phyloP scores from a whole-genome alignment of 1,140 invertebrate species.

The Hesperophylax magnus region DNA sequence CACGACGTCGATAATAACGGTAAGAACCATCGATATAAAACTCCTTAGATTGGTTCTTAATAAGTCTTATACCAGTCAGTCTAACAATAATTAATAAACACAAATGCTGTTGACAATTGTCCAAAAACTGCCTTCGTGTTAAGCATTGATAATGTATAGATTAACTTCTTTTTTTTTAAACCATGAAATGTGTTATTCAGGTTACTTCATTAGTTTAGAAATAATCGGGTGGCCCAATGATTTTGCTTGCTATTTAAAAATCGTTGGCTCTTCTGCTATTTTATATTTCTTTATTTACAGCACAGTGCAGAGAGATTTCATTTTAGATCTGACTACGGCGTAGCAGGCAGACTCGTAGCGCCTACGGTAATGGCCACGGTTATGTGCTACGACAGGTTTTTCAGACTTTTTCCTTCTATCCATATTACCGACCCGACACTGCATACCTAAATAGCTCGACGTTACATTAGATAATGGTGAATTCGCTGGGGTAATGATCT shows the following conservation, averaged over 20 bases:
- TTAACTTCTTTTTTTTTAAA: too few relatives aligned
- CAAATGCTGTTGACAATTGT: too few relatives aligned
- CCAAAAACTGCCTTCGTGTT: too few relatives aligned
- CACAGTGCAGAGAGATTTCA: constrained; percentile 51
- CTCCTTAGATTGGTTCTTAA: too few relatives aligned
- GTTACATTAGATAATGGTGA: constrained; percentile 44
- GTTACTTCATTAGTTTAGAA: too few relatives aligned
- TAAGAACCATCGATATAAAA: background rate
- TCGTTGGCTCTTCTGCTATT: too few relatives aligned
- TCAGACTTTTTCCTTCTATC: constrained; percentile 47
- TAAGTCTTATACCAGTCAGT: too few relatives aligned
- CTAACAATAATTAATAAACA: too few relatives aligned
- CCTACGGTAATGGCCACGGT: constrained; percentile 43
- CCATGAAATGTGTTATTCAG: too few relatives aligned
- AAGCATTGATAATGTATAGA: too few relatives aligned
- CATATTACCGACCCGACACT: constrained; percentile 15
- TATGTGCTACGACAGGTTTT: constrained; percentile 44
- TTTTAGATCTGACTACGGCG: constrained; percentile 55
- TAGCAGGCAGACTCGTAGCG: constrained; percentile 2
- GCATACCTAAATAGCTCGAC: constrained; percentile 35
- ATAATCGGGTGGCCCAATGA: too few relatives aligned
- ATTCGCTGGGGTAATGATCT: constrained; percentile 43
- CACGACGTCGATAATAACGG: constrained; percentile 47
- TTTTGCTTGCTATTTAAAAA: too few relatives aligned
- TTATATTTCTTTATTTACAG: background rate